Evolutionary conservation across 2,888 invertebrate genomes (phyloP).

Genomic region (Molanna angustata): DNA sequence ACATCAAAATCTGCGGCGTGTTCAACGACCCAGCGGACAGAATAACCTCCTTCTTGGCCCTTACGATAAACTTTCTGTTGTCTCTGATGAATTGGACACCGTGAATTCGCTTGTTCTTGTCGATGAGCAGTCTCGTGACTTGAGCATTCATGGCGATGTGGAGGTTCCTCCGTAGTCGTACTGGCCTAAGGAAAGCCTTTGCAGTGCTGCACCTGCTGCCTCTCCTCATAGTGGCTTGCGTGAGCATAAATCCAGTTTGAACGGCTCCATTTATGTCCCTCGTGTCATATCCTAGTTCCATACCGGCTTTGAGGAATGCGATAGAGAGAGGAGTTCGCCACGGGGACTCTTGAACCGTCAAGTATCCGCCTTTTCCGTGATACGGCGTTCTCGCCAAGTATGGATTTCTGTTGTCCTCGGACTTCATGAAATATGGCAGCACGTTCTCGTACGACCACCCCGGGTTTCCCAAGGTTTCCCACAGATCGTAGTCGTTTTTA

Average conservation of each 20-base stretch:
- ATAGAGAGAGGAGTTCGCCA: slow-evolving; percentile 79
- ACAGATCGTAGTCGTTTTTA: slow-evolving; percentile 80
- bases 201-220: slow-evolving; percentile 85
- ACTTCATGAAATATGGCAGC: slow-evolving; percentile 80
- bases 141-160: slow-evolving; percentile 78
- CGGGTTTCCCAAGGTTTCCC: slow-evolving; percentile 78
- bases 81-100: slow-evolving; percentile 73
- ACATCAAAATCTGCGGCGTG: slow-evolving; percentile 86
- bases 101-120: slow-evolving; percentile 68
- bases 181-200: slow-evolving; percentile 82
- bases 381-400: slow-evolving; percentile 73
- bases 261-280: slow-evolving; percentile 79
- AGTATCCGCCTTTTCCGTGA: slow-evolving; percentile 74
- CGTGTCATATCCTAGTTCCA: slow-evolving; percentile 77
- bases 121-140: slow-evolving; percentile 68
- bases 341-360: slow-evolving; percentile 81
- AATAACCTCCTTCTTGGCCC: slow-evolving; percentile 77
- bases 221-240: slow-evolving; percentile 80
- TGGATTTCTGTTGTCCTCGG: slow-evolving; percentile 85
- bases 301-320: slow-evolving; percentile 79
- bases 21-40: slow-evolving; percentile 86
- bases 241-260: slow-evolving; percentile 84
- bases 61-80: slow-evolving; percentile 61
- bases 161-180: slow-evolving; percentile 71
- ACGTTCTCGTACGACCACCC: slow-evolving; percentile 86